phyloP scores from a whole-genome alignment of 2,113 vertebrate species.

The Casuarius casuarius region DNA sequence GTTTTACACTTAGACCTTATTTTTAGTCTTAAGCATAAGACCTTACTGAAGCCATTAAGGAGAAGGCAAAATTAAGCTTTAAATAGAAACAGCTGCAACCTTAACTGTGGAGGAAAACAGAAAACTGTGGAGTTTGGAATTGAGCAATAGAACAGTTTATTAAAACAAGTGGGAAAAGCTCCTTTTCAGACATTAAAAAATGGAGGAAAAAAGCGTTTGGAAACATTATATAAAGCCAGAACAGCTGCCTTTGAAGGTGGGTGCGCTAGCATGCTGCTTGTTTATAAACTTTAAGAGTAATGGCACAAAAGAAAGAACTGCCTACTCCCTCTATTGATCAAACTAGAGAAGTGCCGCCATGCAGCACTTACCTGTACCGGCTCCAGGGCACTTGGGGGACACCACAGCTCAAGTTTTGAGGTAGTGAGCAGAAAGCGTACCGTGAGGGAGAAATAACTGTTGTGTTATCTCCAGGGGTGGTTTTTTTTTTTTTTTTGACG shows the following conservation, averaged over 20 bases:
- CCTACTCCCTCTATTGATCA: background rate
- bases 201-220: background rate
- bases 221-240: background rate
- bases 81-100: constrained; percentile 53
- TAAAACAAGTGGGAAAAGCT: background rate
- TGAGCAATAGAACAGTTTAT: constrained; percentile 5
- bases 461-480: background rate
- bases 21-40: constrained; percentile 1
- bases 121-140: background rate
- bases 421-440: background rate
- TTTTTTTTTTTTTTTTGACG: background rate
- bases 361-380: background rate
- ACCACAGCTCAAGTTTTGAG: background rate
- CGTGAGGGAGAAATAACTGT: background rate
- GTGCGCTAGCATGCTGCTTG: background rate
- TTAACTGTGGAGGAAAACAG: background rate
- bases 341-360: background rate
- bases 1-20: constrained; percentile 9
- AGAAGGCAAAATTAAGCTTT: constrained; percentile 32
- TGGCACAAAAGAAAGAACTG: background rate
- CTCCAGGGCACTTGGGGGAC: background rate
- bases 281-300: background rate
- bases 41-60: constrained; percentile 39
- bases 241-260: background rate
- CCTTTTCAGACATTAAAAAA: background rate